Evolutionary conservation across 2,113 vertebrate species (phyloP).

Genomic region (Camelus dromedarius): DNA sequence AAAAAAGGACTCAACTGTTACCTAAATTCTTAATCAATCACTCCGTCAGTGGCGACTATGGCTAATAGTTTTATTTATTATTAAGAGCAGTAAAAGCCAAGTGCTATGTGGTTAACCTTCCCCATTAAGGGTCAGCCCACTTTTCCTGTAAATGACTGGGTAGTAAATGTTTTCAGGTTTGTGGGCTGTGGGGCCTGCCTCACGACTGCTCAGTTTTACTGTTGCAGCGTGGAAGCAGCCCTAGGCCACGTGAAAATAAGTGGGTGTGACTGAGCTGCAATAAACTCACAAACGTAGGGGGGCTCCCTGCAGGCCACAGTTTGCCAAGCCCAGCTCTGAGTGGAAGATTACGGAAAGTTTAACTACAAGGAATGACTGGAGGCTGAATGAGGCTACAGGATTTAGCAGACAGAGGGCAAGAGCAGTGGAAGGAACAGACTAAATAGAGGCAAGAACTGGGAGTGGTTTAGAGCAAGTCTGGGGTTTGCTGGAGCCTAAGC

Average conservation of each 20-base stretch:
- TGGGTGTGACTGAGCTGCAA: not conserved
- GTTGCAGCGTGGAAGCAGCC: not conserved
- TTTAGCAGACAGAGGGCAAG: not conserved
- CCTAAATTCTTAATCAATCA: not conserved
- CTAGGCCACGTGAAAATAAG: not conserved
- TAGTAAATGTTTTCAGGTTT: not conserved
- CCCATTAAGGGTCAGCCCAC: not conserved
- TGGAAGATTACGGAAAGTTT: not conserved
- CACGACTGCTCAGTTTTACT: not conserved
- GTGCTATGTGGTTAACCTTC: not conserved
- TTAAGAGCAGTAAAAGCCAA: not conserved
- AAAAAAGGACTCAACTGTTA: not conserved
- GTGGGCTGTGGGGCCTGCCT: not conserved
- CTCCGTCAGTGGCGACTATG: not conserved
- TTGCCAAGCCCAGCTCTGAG: not conserved
- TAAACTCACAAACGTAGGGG: not conserved
- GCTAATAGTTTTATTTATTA: not conserved
- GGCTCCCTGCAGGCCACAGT: not conserved
- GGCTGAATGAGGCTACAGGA: not conserved
- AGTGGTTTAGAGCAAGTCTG: not conserved
- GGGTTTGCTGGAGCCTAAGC: not conserved
- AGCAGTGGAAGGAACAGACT: not conserved
- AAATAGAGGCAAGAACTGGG: not conserved
- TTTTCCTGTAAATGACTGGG: not conserved
- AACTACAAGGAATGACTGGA: not conserved